These are phyloP conservation scores for Rhinopomastus cyanomelas DNA, from an alignment of 2,113 vertebrate species.

Conservation along the genomic window DNA sequence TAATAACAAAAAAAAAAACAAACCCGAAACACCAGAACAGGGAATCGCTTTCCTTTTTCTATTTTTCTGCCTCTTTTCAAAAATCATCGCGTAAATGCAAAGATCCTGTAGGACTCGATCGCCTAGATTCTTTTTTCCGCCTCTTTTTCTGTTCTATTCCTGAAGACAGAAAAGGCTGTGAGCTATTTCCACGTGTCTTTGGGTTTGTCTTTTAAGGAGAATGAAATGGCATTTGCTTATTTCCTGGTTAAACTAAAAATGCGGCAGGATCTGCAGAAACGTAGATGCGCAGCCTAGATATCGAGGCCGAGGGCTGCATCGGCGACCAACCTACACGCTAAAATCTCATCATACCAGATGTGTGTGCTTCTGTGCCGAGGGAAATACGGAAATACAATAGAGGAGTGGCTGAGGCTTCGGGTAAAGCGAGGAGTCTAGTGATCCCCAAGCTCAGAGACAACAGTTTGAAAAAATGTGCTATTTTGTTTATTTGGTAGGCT, in stretches of 20 bases:
- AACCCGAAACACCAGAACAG: background rate
- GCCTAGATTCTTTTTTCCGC: background rate
- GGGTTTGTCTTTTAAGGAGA: background rate
- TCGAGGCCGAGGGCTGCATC: background rate
- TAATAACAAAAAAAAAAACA: background rate
- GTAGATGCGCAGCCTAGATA: background rate
- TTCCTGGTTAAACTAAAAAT: background rate
- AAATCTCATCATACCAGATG: background rate
- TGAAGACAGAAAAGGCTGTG: background rate
- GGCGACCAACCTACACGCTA: background rate
- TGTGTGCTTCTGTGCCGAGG: background rate
- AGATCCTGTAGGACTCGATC: background rate
- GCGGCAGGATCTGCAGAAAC: background rate
- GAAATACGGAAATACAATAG: background rate
- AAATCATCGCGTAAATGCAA: background rate
- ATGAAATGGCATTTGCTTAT: background rate
- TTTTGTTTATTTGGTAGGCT: conserved; percentile 4
- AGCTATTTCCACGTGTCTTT: background rate
- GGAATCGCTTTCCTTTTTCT: background rate
- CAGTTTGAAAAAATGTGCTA: background rate
- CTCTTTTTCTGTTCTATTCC: background rate
- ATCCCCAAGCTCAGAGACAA: background rate
- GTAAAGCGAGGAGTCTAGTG: background rate
- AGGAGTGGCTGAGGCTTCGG: background rate
- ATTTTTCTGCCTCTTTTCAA: background rate